phyloP scores from a whole-genome alignment of 2,113 vertebrate species.

The Tetrao urogallus region DNA sequence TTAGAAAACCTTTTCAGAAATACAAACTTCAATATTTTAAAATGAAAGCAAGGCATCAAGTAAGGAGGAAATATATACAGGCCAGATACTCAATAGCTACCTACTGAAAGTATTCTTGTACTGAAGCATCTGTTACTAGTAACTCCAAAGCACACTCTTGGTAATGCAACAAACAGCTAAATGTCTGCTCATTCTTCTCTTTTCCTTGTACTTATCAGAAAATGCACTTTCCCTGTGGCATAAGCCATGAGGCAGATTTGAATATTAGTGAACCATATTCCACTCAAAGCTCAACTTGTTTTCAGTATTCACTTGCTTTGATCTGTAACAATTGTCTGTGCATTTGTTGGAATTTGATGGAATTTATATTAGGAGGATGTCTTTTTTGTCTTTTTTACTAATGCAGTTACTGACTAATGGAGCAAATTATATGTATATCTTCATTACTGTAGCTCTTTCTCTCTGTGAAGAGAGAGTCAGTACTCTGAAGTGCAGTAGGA shows the following conservation, averaged over 20 bases:
- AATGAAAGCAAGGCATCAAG: not conserved
- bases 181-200: not conserved
- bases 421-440: not conserved
- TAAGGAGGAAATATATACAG: not conserved
- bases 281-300: not conserved
- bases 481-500: not conserved
- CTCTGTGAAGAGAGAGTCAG: not conserved
- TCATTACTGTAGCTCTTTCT: not conserved
- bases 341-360: not conserved
- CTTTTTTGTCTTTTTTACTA: fast-evolving
- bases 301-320: not conserved
- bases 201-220: not conserved
- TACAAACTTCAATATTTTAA: not conserved
- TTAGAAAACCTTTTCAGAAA: not conserved
- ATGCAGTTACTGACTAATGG: not conserved
- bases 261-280: not conserved
- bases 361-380: not conserved
- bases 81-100: not conserved
- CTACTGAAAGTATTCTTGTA: not conserved
- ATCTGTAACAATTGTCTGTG: not conserved
- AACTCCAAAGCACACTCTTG: not conserved
- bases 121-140: not conserved
- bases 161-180: not conserved
- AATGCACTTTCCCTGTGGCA: not conserved
- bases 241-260: not conserved